phyloP scores from a whole-genome alignment of 2,888 invertebrate species.

The Tetragonula carbonaria region DNA sequence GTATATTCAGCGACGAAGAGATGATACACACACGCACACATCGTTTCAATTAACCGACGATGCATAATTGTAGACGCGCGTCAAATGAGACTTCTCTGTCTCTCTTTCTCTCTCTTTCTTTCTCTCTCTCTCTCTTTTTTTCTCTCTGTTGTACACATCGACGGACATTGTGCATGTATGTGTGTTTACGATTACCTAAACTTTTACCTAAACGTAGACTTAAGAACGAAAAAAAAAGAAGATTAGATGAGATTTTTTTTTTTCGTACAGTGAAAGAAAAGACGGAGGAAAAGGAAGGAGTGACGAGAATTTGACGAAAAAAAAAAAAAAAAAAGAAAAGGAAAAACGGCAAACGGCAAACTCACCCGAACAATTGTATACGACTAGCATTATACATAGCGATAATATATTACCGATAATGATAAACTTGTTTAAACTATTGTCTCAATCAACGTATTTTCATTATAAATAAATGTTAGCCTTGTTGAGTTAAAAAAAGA shows the following conservation, averaged over 20 bases:
- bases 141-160: conserved; percentile 13
- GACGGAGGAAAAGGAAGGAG: not conserved
- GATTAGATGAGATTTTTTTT: not conserved
- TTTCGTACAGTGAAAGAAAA: not conserved
- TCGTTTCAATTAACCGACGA: conserved; percentile 56
- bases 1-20: conserved; percentile 9
- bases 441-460: conserved; percentile 84
- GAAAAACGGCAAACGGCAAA: conserved; percentile 55
- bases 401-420: conserved; percentile 84
- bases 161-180: conserved; percentile 79
- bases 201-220: conserved; percentile 66
- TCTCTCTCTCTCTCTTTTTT: not conserved
- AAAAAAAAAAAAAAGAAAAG: conserved; percentile 14
- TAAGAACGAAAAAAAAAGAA: conserved; percentile 50
- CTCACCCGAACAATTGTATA: conserved; percentile 83
- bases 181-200: conserved; percentile 75
- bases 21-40: conserved; percentile 16
- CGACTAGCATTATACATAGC: conserved; percentile 82
- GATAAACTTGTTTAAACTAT: conserved; percentile 83
- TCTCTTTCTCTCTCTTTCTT: not conserved
- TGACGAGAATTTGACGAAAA: not conserved
- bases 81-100: conserved; percentile 5
- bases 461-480: conserved; percentile 85
- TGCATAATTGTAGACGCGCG: conserved; percentile 53
- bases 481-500: conserved; percentile 83